phyloP scores from a whole-genome alignment of 2,888 invertebrate genomes.

The Eristalis tenax region DNA sequence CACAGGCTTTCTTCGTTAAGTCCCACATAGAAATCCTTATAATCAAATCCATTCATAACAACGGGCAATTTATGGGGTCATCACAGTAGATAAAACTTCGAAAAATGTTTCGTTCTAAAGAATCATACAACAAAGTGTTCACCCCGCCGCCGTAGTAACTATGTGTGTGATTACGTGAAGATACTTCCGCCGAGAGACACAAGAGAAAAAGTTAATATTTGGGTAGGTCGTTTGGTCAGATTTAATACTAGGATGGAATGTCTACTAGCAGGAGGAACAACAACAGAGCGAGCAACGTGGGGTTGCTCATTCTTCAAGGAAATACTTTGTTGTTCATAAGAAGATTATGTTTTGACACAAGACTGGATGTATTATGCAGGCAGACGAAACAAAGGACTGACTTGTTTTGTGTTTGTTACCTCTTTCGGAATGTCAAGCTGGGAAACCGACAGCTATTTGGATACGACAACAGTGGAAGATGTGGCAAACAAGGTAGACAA shows the following conservation, averaged over 20 bases:
- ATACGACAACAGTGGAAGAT: not conserved
- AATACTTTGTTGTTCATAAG: constrained; percentile 49
- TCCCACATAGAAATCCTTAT: constrained; percentile 15
- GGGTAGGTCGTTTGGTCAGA: constrained; percentile 67
- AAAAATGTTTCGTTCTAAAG: constrained; percentile 19
- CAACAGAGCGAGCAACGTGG: not conserved
- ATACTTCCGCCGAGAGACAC: constrained; percentile 36
- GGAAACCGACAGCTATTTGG: not conserved
- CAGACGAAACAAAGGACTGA: constrained; percentile 36
- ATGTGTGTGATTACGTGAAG: constrained; percentile 19
- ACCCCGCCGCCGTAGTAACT: constrained; percentile 7
- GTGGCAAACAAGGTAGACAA: not conserved
- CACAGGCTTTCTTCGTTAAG: constrained; percentile 16
- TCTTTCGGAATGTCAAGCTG: not conserved
- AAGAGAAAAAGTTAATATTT: constrained; percentile 65
- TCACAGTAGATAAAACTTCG: constrained; percentile 15
- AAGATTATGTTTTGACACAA: constrained; percentile 50
- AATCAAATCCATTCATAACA: constrained; percentile 58
- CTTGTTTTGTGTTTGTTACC: constrained; percentile 14
- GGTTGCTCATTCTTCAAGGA: constrained; percentile 9
- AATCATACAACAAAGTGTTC: constrained; percentile 33
- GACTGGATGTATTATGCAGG: not conserved
- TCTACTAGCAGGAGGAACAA: constrained; percentile 2
- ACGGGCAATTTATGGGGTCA: constrained; percentile 51
- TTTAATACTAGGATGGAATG: constrained; percentile 36